These are phyloP conservation scores for Glaucidium brasilianum DNA, from an alignment of 2,113 vertebrate genomes.

Conservation along the genomic window DNA sequence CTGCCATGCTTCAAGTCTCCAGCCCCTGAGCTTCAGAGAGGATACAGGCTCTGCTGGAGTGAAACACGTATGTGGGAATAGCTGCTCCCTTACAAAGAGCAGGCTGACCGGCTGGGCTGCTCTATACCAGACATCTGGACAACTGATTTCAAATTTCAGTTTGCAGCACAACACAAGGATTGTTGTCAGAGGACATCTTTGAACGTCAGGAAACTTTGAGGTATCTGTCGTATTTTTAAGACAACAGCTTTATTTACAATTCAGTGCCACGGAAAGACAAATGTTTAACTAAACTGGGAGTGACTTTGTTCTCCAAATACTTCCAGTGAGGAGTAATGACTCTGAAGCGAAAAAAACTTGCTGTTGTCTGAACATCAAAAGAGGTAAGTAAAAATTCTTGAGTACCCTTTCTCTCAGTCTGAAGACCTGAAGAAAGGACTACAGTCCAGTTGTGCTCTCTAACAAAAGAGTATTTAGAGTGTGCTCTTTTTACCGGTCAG, in stretches of 20 bases:
- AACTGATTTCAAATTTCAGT: not conserved
- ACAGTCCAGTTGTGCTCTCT: not conserved
- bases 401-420: not conserved
- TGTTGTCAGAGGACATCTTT: not conserved
- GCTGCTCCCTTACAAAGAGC: not conserved
- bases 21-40: not conserved
- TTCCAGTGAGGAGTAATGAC: not conserved
- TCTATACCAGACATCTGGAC: not conserved
- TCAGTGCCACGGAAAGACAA: not conserved
- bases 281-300: not conserved
- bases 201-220: not conserved
- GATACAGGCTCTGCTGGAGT: not conserved
- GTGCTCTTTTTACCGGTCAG: not conserved
- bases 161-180: not conserved
- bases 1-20: not conserved
- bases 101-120: not conserved
- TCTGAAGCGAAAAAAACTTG: not conserved
- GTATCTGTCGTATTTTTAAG: not conserved
- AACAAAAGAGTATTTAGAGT: not conserved
- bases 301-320: not conserved
- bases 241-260: not conserved
- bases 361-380: not conserved
- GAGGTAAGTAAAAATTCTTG: not conserved
- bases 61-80: not conserved
- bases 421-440: not conserved